These are phyloP conservation scores for Procavia capensis DNA, from an alignment of 2,113 vertebrate genomes.

Conservation along the genomic window DNA sequence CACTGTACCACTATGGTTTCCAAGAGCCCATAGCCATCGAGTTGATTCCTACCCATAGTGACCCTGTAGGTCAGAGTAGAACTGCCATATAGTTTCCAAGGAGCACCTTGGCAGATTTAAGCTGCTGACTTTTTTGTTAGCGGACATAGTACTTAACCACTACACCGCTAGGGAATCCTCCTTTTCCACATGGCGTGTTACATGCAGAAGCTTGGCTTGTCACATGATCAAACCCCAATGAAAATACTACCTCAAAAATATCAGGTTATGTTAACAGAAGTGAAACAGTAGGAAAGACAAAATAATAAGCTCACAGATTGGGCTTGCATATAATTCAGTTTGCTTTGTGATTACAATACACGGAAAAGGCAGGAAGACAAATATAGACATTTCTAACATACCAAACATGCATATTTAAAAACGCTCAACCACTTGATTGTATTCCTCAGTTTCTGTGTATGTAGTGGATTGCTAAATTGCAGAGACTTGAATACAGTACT, in stretches of 20 bases:
- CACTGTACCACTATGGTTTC: no score
- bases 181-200: background rate
- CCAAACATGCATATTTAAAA: background rate
- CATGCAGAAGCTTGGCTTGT: background rate
- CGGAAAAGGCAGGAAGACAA: background rate
- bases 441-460: background rate
- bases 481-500: background rate
- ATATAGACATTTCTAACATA: background rate
- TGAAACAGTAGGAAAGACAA: background rate
- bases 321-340: background rate
- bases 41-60: no score
- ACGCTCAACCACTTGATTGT: background rate
- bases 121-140: no score
- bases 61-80: no score
- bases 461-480: background rate
- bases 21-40: no score
- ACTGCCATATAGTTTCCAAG: no score
- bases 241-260: background rate
- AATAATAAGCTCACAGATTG: background rate
- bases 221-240: background rate
- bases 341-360: background rate
- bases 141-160: no score
- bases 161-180: no score
- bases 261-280: background rate
- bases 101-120: no score